phyloP scores from a whole-genome alignment of 2,888 invertebrate genomes.

The Bugulina stolonifera region DNA sequence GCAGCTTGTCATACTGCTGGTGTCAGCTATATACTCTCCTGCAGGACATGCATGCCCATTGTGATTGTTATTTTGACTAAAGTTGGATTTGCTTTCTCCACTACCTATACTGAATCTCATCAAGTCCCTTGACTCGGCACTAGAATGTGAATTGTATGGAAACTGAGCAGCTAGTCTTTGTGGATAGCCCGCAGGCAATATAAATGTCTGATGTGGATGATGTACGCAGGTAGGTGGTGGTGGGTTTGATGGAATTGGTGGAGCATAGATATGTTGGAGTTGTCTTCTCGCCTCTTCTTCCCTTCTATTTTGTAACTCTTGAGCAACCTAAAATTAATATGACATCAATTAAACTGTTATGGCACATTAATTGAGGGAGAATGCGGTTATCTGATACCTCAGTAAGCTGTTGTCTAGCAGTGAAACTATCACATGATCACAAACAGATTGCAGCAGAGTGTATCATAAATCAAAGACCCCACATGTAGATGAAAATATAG shows the following conservation, averaged over 20 bases:
- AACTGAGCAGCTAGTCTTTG: neutral
- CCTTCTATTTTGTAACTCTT: neutral
- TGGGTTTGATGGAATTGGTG: neutral
- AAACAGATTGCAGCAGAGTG: too few relatives aligned
- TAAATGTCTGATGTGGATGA: neutral
- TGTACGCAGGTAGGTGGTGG: neutral
- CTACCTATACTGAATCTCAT: neutral
- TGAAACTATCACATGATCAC: too few relatives aligned
- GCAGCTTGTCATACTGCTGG: neutral
- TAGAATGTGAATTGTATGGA: neutral
- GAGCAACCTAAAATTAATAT: neutral
- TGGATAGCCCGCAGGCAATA: neutral
- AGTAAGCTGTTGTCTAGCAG: too few relatives aligned
- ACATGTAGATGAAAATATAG: too few relatives aligned
- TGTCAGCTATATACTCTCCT: neutral
- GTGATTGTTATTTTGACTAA: neutral
- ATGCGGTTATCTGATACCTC: too few relatives aligned
- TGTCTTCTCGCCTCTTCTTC: neutral
- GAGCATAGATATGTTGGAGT: neutral
- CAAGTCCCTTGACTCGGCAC: neutral
- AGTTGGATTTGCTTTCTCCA: neutral
- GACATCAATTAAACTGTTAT: neutral
- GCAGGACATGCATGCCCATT: neutral
- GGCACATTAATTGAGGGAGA: neutral
- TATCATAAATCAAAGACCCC: too few relatives aligned